phyloP scores from a whole-genome alignment of 2,888 invertebrate species.

The Eupithecia exiguata region DNA sequence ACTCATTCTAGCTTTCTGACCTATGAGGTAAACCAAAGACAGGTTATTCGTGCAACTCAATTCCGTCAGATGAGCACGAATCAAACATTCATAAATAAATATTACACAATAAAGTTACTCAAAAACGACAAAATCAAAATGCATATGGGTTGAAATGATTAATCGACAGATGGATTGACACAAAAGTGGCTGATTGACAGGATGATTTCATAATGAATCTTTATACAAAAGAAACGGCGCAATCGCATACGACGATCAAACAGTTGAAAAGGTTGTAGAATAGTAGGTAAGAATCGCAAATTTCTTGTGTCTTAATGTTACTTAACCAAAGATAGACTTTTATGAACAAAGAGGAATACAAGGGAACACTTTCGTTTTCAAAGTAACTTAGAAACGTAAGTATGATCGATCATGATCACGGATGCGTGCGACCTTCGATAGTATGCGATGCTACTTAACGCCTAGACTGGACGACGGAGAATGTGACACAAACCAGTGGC shows the following conservation, averaged over 20 bases:
- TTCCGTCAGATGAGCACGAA: constrained; percentile 18
- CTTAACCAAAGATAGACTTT: background rate
- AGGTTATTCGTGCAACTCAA: constrained; percentile 28
- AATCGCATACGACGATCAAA: background rate
- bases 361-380: constrained; percentile 41
- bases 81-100: constrained; percentile 18
- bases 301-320: background rate
- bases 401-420: constrained; percentile 49
- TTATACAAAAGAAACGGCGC: background rate
- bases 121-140: constrained; percentile 12
- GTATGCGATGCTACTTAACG: constrained; percentile 71
- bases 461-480: constrained; percentile 63
- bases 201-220: background rate
- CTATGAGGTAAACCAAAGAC: constrained; percentile 43
- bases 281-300: background rate
- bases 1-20: constrained; percentile 37
- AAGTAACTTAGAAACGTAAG: background rate
- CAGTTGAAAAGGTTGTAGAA: background rate
- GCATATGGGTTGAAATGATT: constrained; percentile 30
- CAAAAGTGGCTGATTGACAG: constrained; percentile 13
- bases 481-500: constrained; percentile 77
- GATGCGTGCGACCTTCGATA: constrained; percentile 74
- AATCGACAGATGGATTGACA: constrained; percentile 20
- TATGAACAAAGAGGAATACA: constrained; percentile 18
- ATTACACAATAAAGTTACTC: constrained; percentile 16